Conservation (phyloP, 23 tunicate species). For the Botrylloides violaceus region DNA sequence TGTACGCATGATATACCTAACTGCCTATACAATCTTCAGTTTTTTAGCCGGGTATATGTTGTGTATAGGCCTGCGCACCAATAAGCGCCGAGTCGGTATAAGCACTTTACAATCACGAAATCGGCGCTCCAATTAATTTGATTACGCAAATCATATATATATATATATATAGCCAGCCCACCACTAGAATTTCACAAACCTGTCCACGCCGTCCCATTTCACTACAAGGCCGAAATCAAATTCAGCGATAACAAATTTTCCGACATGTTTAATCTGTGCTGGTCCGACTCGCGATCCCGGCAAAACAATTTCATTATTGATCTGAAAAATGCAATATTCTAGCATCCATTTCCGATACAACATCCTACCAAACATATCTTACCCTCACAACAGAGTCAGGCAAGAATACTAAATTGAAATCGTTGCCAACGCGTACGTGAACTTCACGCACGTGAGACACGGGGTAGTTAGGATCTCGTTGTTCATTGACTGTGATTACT, state of each 20-base stretch:
- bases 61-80: too few relatives aligned
- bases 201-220: constrained; percentile 62
- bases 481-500: constrained; percentile 42
- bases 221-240: constrained; percentile 40
- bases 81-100: too few relatives aligned
- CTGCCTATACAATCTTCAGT: too few relatives aligned
- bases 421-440: constrained; percentile 22
- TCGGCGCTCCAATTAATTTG: too few relatives aligned
- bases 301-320: constrained; percentile 26
- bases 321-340: constrained; percentile 1
- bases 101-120: too few relatives aligned
- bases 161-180: too few relatives aligned
- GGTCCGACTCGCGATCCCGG: constrained; percentile 41
- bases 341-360: not conserved
- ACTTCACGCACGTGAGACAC: constrained; percentile 56
- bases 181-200: too few relatives aligned
- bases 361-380: not conserved
- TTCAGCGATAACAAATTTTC: constrained; percentile 41
- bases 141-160: too few relatives aligned
- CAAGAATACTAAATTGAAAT: constrained; percentile 15
- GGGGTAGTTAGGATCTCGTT: constrained; percentile 7
- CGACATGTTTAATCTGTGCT: constrained; percentile 25
- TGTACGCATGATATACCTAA: too few relatives aligned
- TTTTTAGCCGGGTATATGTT: too few relatives aligned
- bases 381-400: constrained; percentile 36